These are phyloP conservation scores for Characodon lateralis DNA, from an alignment of 2,797 vertebrate species.

Conservation along the genomic window DNA sequence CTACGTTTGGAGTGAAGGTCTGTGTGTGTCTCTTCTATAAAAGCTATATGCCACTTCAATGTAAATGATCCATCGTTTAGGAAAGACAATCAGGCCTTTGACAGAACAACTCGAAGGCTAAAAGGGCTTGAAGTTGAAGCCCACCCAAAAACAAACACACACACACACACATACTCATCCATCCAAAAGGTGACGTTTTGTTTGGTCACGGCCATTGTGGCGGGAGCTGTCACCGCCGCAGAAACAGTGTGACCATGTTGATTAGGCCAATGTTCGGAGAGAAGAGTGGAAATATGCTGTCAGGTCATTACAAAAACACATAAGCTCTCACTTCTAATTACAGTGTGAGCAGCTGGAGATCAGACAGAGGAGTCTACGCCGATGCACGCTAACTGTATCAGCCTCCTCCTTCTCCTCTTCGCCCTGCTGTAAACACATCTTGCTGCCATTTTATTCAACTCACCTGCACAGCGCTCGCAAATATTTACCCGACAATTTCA, in stretches of 20 bases:
- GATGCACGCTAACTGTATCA: constrained; percentile 44
- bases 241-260: constrained; percentile 83
- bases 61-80: constrained; percentile 43
- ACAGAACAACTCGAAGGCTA: constrained; percentile 47
- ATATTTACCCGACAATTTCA: constrained; percentile 58
- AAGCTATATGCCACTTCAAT: constrained; percentile 32
- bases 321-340: constrained; percentile 90
- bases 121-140: constrained; percentile 36
- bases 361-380: constrained; percentile 79
- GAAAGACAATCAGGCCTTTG: constrained; percentile 49
- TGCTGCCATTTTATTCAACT: constrained; percentile 49
- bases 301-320: constrained; percentile 89
- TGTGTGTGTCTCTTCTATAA: not conserved
- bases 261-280: constrained; percentile 77
- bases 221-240: constrained; percentile 84
- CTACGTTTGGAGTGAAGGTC: not conserved
- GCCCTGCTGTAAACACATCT: constrained; percentile 61
- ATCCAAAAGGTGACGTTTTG: constrained; percentile 69
- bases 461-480: constrained; percentile 57
- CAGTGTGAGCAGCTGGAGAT: constrained; percentile 81
- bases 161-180: constrained; percentile 35
- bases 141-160: constrained; percentile 55
- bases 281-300: constrained; percentile 84
- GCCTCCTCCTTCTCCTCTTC: constrained; percentile 3
- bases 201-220: constrained; percentile 80